Evolutionary conservation across 2,888 invertebrate genomes (phyloP).

Genomic region (Beris morrisii): DNA sequence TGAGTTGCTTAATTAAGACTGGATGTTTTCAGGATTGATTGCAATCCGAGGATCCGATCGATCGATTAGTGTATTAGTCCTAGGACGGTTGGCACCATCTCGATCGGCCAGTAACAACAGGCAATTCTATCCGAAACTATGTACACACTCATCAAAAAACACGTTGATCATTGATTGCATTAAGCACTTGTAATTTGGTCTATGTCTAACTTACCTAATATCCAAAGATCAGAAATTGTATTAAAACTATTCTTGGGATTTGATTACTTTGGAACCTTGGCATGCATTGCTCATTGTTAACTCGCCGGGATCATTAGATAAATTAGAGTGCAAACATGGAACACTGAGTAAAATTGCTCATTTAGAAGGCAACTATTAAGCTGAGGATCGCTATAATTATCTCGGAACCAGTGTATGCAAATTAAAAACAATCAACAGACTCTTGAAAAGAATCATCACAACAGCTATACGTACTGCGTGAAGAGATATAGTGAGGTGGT

Average conservation of each 20-base stretch:
- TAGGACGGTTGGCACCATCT: constrained; percentile 18
- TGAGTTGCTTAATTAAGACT: constrained; percentile 39
- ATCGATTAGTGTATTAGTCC: constrained; percentile 3
- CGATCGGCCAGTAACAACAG: constrained; percentile 21
- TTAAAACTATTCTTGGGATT: constrained; percentile 23
- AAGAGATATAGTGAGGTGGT: background rate
- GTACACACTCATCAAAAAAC: constrained; percentile 29
- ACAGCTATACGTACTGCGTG: constrained; percentile 3
- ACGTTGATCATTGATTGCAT: constrained; percentile 22
- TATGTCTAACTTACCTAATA: background rate
- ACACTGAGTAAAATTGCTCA: constrained; percentile 25
- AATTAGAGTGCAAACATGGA: constrained; percentile 31
- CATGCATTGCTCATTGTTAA: constrained; percentile 32
- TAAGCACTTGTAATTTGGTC: background rate
- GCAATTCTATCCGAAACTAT: constrained; percentile 24
- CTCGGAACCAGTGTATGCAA: constrained; percentile 28
- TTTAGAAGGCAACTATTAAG: constrained; percentile 31
- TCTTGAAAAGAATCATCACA: constrained; percentile 19
- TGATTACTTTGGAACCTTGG: constrained; percentile 28
- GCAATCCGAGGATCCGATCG: constrained; percentile 13
- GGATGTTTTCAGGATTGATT: constrained; percentile 25
- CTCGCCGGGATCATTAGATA: constrained; percentile 25
- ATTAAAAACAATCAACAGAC: constrained; percentile 29
- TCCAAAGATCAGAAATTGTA: constrained; percentile 24
- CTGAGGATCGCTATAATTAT: constrained; percentile 25